Base-by-base conservation (phyloP, 2,888 invertebrate genomes). In the Microchrysa polita region DNA sequence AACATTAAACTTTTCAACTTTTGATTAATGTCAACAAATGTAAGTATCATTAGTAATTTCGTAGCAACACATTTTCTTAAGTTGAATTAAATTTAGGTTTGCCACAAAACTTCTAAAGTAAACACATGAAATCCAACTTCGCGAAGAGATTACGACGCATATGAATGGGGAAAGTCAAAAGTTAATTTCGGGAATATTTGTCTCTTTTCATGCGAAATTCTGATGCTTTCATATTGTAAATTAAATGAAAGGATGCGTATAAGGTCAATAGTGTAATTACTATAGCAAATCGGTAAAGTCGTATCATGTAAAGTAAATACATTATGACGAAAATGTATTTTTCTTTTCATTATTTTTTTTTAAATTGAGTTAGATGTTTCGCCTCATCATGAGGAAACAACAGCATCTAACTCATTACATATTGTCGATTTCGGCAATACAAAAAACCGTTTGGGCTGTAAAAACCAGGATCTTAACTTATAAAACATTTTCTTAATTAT, bases 1-100 rank as follows among this genome's bases (percentile, higher is more conserved):
- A 48, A 48, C n/a, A n/a, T n/a, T n/a, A 7, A 48, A 48, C 48
- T 48, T 48, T n/a, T 10, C 14, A 48, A 48, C 48, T 48, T 48
- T 48, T 48, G 48, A 48, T 48, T 48, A 48, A n/a, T 48, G 48
- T 48, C 48, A 48, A 12, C 48, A 48, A 48, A 48, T 48, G 16
- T 48, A 48, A 5, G 2, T n/a, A 4, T 7, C 48, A 48, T 48
- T 48, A 48, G 48, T 48, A 48, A n/a, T 48, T 48, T 48, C 14
- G 48, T n/a, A 48, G 4, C n/a, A n/a, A 34, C 7, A 7, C 7
- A 48, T 4, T 48, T 48, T 48, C 48, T 48, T 48, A 48, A 48
- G 10, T 48, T 48, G 48, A 48, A 48, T 48, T 48, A n/a, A 48
- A 48, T 48, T 48, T 48, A 34, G 7, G 7, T 7, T 7, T 34